phyloP scores from a whole-genome alignment of 2,797 vertebrate genomes.

The Notamacropus eugenii region DNA sequence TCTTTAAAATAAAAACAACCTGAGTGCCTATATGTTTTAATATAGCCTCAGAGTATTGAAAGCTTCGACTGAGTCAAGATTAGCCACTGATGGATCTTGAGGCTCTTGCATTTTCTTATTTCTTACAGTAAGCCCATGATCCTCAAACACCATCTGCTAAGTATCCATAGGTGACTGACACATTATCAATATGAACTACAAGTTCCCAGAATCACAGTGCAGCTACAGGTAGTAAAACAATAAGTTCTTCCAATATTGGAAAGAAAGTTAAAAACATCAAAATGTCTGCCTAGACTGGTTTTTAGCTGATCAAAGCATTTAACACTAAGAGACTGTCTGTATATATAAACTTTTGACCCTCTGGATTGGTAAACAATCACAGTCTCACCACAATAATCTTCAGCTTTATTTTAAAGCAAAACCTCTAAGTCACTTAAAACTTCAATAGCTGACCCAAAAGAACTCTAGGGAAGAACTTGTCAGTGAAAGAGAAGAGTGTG shows the following conservation, averaged over 20 bases:
- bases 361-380: conserved; percentile 20
- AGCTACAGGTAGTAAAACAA: neutral
- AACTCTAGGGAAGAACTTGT: neutral
- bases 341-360: neutral
- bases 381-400: neutral
- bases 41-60: neutral
- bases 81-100: neutral
- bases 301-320: conserved; percentile 33
- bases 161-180: neutral
- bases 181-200: conserved; percentile 10
- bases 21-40: neutral
- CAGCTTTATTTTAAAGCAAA: neutral
- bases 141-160: neutral
- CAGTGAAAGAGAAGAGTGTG: neutral
- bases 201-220: neutral
- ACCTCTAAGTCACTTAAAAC: neutral
- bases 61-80: neutral
- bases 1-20: neutral
- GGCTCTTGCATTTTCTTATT: conserved; percentile 3
- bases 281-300: neutral
- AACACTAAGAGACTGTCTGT: neutral
- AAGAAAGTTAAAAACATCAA: neutral
- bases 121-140: neutral
- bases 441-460: neutral
- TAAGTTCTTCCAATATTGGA: neutral